Conservation (phyloP, 1,140 invertebrate species). For the Radopholus similis region DNA sequence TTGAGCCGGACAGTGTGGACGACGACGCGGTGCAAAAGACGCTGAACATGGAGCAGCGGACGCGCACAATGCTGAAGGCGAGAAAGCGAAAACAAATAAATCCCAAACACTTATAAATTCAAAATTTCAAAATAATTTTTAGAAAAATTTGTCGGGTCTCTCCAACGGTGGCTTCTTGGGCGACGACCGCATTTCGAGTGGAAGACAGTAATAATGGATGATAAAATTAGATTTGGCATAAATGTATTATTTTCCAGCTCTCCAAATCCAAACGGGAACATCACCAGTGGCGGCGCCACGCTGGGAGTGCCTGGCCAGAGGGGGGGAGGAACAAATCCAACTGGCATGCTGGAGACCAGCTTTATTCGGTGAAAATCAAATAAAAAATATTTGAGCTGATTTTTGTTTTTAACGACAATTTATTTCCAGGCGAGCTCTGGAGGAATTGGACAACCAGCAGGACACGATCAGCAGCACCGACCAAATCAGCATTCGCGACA, state of each 20-base stretch:
- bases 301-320: constrained; percentile 8
- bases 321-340: constrained; percentile 29
- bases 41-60: constrained; percentile 95
- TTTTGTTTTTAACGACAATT: neutral
- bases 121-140: constrained; percentile 13
- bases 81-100: neutral
- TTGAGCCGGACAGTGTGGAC: constrained; percentile 64
- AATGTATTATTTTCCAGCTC: neutral
- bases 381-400: neutral
- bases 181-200: constrained; percentile 19
- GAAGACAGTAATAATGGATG: neutral
- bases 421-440: constrained; percentile 28
- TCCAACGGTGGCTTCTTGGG: constrained; percentile 31
- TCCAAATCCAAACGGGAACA: no score
- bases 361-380: constrained; percentile 34
- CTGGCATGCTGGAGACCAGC: constrained; percentile 33
- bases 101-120: neutral
- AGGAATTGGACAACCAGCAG: constrained; percentile 25
- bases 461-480: constrained; percentile 45
- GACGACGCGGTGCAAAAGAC: constrained; percentile 97
- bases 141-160: constrained; percentile 37
- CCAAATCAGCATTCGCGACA: constrained; percentile 41
- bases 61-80: constrained; percentile 71
- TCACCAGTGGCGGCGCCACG: neutral
- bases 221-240: neutral